Evolutionary conservation across 2,113 vertebrate genomes (phyloP), one percentile per base, ranked within the genome.

Genomic region (Neolamprologus tretocephalus): DNA sequence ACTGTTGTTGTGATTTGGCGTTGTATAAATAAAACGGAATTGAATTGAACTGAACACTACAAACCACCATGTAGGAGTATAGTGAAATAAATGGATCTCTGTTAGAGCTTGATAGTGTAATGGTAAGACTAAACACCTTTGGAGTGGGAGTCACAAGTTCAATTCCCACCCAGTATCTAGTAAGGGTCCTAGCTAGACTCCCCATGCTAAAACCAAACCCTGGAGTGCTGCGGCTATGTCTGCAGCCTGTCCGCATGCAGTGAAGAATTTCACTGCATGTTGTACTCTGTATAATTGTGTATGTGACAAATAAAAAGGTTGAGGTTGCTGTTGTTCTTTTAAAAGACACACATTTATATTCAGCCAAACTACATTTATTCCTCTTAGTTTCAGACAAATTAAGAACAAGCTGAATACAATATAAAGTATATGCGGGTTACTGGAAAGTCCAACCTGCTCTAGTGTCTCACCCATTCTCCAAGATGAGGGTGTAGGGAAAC

Each of bases 101-200:
- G 26, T 17, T 17, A 58, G 0, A 58, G 55, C 26, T 17, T 3
- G 55, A 58, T 58, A 58, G 55, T 17, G 23, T 28, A 58, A 58
- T 28, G 55, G 26, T 58, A 58, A 31, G 55, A 6, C 14, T 4
- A 58, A 58, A 58, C 26, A 31, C 0, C 26, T 31, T 58, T 0
- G 0, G 2, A 58, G 26, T 0, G 0, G 3, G 14, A 58, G 57
- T 58, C 14, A 58, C 57, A 9, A 58, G 14, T 58, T 58, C 8
- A 58, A 31, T 58, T 58, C 57, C 26, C 8, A 58, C 26, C 26
- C 26, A 6, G 26, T 31, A 31, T 58, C 55, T 3, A 57, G 21
- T 57, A 58, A 58, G 55, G 55, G 55, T 58, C 55, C 2, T 3
- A 17, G 57, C 57, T 58, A 31, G 57, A 9, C 14, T 7, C 57